phyloP scores from a whole-genome alignment of 2,797 vertebrate genomes.

The Gallinago stenura region DNA sequence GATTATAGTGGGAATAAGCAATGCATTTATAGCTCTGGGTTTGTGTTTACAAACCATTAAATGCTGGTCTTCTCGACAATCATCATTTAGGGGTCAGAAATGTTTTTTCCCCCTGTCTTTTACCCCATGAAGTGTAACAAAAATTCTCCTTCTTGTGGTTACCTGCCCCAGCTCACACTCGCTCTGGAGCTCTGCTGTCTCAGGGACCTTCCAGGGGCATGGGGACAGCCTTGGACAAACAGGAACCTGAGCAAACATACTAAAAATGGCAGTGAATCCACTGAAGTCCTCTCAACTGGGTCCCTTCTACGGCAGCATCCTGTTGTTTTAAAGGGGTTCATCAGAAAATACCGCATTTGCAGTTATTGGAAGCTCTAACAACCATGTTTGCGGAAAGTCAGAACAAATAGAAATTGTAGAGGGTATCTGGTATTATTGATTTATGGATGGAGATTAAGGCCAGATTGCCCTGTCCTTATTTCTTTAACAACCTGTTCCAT shows the following conservation, averaged over 20 bases:
- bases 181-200: background rate
- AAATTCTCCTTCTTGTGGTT: background rate
- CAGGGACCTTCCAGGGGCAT: background rate
- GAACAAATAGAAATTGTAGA: slow-evolving; percentile 39
- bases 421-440: slow-evolving; percentile 37
- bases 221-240: background rate
- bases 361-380: background rate
- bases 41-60: slow-evolving; percentile 59
- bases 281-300: background rate
- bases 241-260: rapidly evolving
- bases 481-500: slow-evolving; percentile 25
- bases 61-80: background rate
- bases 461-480: slow-evolving; percentile 45
- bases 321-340: background rate
- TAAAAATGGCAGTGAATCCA: background rate
- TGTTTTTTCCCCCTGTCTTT: background rate
- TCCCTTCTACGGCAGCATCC: background rate
- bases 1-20: slow-evolving; percentile 66
- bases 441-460: slow-evolving; percentile 51
- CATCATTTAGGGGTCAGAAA: slow-evolving; percentile 37
- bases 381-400: background rate
- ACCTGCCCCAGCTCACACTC: background rate
- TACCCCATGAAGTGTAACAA: background rate
- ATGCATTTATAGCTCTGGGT: slow-evolving; percentile 55
- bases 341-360: background rate